Evolutionary conservation across 2,888 invertebrate species (phyloP).

Genomic region (Hirtodrosophila duncani): DNA sequence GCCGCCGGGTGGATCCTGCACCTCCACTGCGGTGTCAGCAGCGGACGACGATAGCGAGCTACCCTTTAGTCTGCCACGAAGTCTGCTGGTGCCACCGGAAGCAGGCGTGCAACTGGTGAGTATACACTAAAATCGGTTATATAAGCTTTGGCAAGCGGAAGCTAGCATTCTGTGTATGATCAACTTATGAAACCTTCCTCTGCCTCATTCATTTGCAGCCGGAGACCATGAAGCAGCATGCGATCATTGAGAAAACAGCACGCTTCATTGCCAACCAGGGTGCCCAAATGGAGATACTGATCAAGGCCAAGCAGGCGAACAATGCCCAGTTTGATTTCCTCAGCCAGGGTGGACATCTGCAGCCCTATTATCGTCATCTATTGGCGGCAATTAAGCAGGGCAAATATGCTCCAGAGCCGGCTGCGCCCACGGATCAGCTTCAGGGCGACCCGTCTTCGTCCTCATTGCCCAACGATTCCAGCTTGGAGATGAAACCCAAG

Average conservation of each 20-base stretch:
- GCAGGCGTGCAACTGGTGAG: conserved; percentile 84
- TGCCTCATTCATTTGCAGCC: conserved; percentile 82
- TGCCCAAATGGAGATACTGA: conserved; percentile 98
- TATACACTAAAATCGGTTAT: conserved; percentile 5
- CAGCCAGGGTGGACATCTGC: conserved; percentile 88
- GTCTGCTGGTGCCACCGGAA: conserved; percentile 87
- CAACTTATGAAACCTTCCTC: neutral
- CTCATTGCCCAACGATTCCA: conserved; percentile 10
- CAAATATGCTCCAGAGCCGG: conserved; percentile 79
- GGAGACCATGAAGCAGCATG: conserved; percentile 90
- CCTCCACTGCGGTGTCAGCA: conserved; percentile 62
- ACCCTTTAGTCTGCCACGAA: conserved; percentile 85
- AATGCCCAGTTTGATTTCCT: conserved; percentile 97
- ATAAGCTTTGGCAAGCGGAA: too few relatives aligned
- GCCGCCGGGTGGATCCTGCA: conserved; percentile 75
- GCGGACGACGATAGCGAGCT: conserved; percentile 85
- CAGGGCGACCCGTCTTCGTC: neutral
- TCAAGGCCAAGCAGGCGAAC: conserved; percentile 97
- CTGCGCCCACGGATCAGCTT: conserved; percentile 23
- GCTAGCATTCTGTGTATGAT: neutral
- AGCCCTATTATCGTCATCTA: conserved; percentile 93
- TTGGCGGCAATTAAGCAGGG: conserved; percentile 84
- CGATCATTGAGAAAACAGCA: conserved; percentile 96
- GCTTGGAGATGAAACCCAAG: too few relatives aligned
- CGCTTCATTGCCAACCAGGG: conserved; percentile 93